Percentiles rank a stretch among this genome's conserved stretches.
These are phyloP conservation scores for Goniozus legneri DNA, from an alignment of 1,140 invertebrate species.

Conservation along the genomic window DNA sequence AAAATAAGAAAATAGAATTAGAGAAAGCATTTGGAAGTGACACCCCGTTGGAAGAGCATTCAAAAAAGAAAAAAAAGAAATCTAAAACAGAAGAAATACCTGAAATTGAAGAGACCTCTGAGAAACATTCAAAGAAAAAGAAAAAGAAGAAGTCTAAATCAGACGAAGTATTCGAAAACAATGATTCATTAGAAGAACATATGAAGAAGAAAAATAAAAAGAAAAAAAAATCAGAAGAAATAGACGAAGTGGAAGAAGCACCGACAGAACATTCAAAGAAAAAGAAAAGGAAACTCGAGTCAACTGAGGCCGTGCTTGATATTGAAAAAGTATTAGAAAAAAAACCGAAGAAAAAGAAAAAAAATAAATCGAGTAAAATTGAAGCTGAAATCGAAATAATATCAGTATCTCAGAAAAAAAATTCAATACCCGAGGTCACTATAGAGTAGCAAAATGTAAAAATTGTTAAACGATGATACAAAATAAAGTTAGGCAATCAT, in stretches of 20 bases:
- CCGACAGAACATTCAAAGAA: neutral
- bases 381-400: constrained; percentile 1
- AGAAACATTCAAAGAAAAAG: neutral
- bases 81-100: neutral
- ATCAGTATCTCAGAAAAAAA: too few species aligned
- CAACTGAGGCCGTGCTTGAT: neutral
- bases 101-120: neutral
- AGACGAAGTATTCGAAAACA: neutral
- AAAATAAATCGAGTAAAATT: neutral
- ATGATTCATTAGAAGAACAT: neutral
- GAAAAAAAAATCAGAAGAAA: neutral
- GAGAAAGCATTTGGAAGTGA: too few species aligned
- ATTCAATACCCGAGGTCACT: too few species aligned
- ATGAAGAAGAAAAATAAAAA: neutral
- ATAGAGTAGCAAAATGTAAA: too few species aligned
- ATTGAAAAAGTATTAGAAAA: neutral
- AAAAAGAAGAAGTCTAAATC: neutral
- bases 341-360: constrained; percentile 1
- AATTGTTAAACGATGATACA: too few species aligned
- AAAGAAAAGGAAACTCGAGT: neutral
- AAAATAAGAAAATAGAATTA: neutral
- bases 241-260: neutral
- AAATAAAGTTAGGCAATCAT: too few species aligned
- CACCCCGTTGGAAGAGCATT: too few species aligned
- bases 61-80: too few species aligned